Conservation (phyloP, 1,140 invertebrate genomes). For the Drosophila malerkotliana region DNA sequence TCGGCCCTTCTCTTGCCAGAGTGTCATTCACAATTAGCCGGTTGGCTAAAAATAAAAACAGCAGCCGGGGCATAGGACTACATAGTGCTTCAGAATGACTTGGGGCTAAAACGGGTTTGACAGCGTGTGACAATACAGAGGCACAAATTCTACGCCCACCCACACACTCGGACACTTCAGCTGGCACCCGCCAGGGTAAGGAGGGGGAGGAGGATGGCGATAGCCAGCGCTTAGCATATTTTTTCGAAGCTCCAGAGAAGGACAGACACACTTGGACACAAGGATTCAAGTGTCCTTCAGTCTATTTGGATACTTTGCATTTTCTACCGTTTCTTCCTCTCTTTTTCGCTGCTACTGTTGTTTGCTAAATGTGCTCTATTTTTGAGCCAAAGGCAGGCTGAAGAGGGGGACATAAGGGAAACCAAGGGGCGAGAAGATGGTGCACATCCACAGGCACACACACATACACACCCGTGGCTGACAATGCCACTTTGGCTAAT, state of each 20-base stretch:
- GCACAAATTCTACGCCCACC: constrained; percentile 3
- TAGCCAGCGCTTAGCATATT: constrained; percentile 61
- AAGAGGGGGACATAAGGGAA: background rate
- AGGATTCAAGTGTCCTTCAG: constrained; percentile 77
- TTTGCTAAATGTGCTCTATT: constrained; percentile 78
- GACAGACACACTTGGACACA: constrained; percentile 76
- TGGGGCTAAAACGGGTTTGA: constrained; percentile 67
- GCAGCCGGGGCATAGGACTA: constrained; percentile 10
- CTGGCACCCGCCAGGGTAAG: constrained; percentile 12
- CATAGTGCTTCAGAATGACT: constrained; percentile 57
- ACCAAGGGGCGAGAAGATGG: background rate
- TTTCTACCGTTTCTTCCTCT: constrained; percentile 50
- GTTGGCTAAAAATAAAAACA: constrained; percentile 72
- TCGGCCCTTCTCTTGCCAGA: constrained; percentile 29
- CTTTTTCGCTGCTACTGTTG: constrained; percentile 27
- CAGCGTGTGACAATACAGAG: constrained; percentile 72
- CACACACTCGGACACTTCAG: constrained; percentile 28
- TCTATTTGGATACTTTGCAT: constrained; percentile 82
- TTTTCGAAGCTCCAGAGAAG: constrained; percentile 41
- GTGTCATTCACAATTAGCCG: constrained; percentile 78
- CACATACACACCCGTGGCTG: constrained; percentile 16
- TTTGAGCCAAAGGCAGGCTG: constrained; percentile 47
- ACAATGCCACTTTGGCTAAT: constrained; percentile 81
- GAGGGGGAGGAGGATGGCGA: constrained; percentile 15
- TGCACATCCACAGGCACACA: constrained; percentile 3